Evolutionary conservation across 2,888 invertebrate genomes (phyloP).

Genomic region (Apodemia duryi): DNA sequence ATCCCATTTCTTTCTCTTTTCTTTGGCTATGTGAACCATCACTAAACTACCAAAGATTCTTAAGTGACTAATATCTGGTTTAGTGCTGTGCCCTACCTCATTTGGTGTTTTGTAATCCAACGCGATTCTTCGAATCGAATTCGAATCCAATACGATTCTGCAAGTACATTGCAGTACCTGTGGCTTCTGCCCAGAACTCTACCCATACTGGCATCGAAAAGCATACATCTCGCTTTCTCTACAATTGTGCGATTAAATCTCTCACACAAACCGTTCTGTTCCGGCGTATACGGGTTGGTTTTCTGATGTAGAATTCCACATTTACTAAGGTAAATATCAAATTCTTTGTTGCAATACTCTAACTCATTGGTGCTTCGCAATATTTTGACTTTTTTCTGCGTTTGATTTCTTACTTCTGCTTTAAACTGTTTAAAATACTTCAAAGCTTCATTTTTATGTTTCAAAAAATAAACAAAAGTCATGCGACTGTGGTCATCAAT

Average conservation of each 20-base stretch:
- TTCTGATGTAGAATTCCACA: conserved; percentile 29
- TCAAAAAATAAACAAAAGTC: conserved; percentile 36
- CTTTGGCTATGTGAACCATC: conserved; percentile 19
- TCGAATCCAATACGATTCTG: too few species aligned
- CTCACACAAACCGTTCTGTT: conserved; percentile 28
- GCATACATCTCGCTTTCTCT: conserved; percentile 24
- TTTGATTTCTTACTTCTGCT: conserved; percentile 36
- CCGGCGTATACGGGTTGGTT: conserved; percentile 25
- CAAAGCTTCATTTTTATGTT: conserved; percentile 30
- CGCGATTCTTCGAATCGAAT: too few species aligned
- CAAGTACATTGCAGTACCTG: conserved; percentile 27
- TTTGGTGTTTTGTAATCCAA: conserved; percentile 26
- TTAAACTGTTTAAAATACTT: conserved; percentile 16
- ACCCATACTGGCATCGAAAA: conserved; percentile 22
- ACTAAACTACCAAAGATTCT: conserved; percentile 18
- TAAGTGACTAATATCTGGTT: conserved; percentile 17
- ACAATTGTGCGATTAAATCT: conserved; percentile 25
- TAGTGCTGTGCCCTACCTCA: conserved; percentile 25
- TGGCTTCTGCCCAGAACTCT: conserved; percentile 28
- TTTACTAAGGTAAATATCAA: conserved; percentile 21
- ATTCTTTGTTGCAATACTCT: conserved; percentile 22
- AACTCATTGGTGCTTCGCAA: conserved; percentile 23
- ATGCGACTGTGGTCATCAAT: conserved; percentile 36
- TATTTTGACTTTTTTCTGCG: conserved; percentile 34
- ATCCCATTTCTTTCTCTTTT: conserved; percentile 16